Evolutionary conservation across 1,140 invertebrate species (phyloP).

Genomic region (Harpegnathos saltator): DNA sequence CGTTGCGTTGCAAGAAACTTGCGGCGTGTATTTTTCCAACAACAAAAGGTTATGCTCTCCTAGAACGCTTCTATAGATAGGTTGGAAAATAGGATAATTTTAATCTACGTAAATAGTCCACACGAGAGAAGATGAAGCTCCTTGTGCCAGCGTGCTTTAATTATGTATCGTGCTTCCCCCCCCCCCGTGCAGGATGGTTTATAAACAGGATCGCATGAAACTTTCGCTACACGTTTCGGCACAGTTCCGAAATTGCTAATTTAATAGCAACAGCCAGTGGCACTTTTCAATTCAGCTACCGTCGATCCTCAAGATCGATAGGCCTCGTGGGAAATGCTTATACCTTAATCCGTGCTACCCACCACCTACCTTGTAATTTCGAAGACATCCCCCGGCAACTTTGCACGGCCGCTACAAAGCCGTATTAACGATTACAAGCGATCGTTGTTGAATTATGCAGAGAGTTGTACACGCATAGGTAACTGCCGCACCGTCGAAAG

Average conservation of each 20-base stretch:
- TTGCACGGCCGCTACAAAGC: slow-evolving; percentile 49
- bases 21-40: slow-evolving; percentile 24
- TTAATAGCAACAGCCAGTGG: neutral
- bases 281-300: neutral
- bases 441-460: slow-evolving; percentile 69
- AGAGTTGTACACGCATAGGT: slow-evolving; percentile 33
- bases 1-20: slow-evolving; percentile 15
- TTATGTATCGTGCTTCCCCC: neutral
- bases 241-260: neutral
- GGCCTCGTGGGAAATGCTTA: neutral
- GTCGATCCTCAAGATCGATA: slow-evolving; percentile 19
- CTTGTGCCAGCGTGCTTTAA: neutral
- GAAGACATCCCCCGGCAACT: slow-evolving; percentile 34
- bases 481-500: slow-evolving; percentile 41
- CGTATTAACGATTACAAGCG: slow-evolving; percentile 47
- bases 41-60: slow-evolving; percentile 27
- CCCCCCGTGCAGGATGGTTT: neutral
- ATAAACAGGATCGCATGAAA: neutral
- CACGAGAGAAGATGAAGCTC: neutral
- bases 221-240: neutral
- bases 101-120: slow-evolving; percentile 23
- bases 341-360: slow-evolving; percentile 52
- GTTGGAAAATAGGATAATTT: slow-evolving; percentile 37
- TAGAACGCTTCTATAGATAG: slow-evolving; percentile 1
- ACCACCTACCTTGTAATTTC: slow-evolving; percentile 67